Percentiles rank a stretch among this genome's conserved stretches.
Conservation (phyloP, 2,797 vertebrate species). For the Sebastes steindachneri region DNA sequence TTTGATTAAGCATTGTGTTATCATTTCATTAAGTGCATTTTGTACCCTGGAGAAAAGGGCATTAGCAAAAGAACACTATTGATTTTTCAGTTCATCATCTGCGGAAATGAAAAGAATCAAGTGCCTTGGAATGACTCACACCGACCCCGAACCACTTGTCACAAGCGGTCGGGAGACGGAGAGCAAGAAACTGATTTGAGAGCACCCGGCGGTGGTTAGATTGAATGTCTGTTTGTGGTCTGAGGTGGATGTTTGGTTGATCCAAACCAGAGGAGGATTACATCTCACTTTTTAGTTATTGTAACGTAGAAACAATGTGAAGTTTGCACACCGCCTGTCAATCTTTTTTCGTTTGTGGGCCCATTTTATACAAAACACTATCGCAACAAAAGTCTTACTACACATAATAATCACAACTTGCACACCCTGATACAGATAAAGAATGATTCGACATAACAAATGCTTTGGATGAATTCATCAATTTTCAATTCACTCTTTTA, state of each 20-base stretch:
- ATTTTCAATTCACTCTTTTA: conserved; percentile 57
- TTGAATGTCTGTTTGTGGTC: conserved; percentile 51
- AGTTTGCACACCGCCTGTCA: conserved; percentile 45
- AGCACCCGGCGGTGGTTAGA: conserved; percentile 49
- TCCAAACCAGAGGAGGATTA: conserved; percentile 45
- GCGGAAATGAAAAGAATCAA: conserved; percentile 76
- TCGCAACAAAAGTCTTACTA: conserved; percentile 48
- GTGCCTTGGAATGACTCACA: conserved; percentile 81
- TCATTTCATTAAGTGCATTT: conserved; percentile 79
- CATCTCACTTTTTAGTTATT: conserved; percentile 53
- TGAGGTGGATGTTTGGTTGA: conserved; percentile 52
- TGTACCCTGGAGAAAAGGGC: conserved; percentile 64
- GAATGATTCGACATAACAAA: conserved; percentile 57
- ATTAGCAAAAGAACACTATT: conserved; percentile 53
- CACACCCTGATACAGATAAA: conserved; percentile 66
- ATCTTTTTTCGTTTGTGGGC: conserved; percentile 40
- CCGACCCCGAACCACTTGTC: conserved; percentile 52
- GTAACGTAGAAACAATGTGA: conserved; percentile 44
- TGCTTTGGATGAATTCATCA: conserved; percentile 42
- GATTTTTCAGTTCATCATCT: conserved; percentile 58
- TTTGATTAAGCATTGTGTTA: conserved; percentile 57
- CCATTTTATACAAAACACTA: conserved; percentile 66
- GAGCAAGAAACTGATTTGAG: conserved; percentile 50
- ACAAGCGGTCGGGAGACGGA: conserved; percentile 29
- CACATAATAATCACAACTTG: conserved; percentile 37